Percentiles rank a stretch among this genome's conserved stretches.
phyloP scores from a whole-genome alignment of 1,140 invertebrate genomes.

The Conus ventricosus region DNA sequence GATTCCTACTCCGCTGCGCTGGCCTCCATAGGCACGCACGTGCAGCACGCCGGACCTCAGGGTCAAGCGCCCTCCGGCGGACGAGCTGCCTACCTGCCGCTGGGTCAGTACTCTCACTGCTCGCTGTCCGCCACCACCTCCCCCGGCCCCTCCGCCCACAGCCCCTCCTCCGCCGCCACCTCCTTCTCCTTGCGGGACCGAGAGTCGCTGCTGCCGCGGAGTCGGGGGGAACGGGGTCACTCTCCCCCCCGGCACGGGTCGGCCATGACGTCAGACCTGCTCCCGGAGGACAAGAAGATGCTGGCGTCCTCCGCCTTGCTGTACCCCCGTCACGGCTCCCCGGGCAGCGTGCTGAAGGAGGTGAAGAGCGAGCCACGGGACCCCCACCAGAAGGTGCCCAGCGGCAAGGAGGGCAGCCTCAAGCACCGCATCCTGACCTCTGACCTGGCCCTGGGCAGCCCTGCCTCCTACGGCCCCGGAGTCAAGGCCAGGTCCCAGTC shows the following conservation, averaged over 20 bases:
- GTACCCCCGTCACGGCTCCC: not conserved
- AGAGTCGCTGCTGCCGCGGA: not conserved
- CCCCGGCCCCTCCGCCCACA: conserved; percentile 20
- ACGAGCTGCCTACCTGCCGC: conserved; percentile 30
- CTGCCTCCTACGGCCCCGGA: not conserved
- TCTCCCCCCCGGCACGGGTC: not conserved
- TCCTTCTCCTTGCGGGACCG: not conserved
- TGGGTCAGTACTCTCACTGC: conserved; percentile 24
- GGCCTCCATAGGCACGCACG: conserved; percentile 69
- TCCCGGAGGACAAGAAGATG: conserved; percentile 4
- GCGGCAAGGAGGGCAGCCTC: conserved; percentile 72
- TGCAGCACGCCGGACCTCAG: conserved; percentile 52
- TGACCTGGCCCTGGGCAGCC: conserved; percentile 62
- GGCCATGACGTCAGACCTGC: not conserved
- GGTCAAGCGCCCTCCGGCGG: not conserved
- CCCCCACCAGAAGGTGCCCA: conserved; percentile 42
- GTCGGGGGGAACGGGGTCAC: conserved; percentile 31
- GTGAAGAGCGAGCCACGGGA: conserved; percentile 14
- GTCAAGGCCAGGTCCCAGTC: not conserved
- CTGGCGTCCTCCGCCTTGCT: not conserved
- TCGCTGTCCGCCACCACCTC: conserved; percentile 19
- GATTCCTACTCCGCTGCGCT: conserved; percentile 70
- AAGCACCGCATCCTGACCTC: conserved; percentile 73
- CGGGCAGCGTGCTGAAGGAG: conserved; percentile 19
- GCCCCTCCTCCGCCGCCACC: not conserved